Percentiles rank a stretch among this genome's conserved stretches.
Evolutionary conservation across 2,113 vertebrate genomes (phyloP).

Genomic region (Gymnorhina tibicen): DNA sequence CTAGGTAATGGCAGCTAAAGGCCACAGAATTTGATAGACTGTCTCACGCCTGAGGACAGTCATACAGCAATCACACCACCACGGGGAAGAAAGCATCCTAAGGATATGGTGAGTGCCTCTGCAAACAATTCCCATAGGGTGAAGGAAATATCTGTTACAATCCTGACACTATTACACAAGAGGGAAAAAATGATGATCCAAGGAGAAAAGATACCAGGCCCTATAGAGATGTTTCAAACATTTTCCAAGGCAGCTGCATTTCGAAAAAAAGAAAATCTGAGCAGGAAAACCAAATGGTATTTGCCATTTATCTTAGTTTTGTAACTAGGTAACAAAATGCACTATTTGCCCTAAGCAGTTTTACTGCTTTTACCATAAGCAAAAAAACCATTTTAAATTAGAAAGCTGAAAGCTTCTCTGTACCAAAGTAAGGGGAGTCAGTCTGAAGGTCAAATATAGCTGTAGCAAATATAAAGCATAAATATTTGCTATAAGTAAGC

Average conservation of each 20-base stretch:
- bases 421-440: neutral
- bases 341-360: neutral
- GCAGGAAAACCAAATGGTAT: neutral
- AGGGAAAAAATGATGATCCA: neutral
- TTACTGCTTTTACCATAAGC: neutral
- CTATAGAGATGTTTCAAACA: neutral
- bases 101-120: neutral
- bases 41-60: neutral
- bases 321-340: neutral
- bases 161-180: neutral
- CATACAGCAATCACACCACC: neutral
- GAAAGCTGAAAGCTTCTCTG: neutral
- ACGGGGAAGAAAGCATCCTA: neutral
- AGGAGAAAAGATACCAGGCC: neutral
- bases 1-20: neutral
- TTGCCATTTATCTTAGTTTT: neutral
- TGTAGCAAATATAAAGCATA: neutral
- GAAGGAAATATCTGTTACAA: neutral
- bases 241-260: neutral
- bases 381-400: neutral
- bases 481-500: neutral
- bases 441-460: neutral
- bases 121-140: neutral
- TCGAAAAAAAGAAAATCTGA: neutral
- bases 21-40: neutral